Evolutionary conservation across 2,113 vertebrate species (phyloP).

Genomic region (Electrona antarctica): DNA sequence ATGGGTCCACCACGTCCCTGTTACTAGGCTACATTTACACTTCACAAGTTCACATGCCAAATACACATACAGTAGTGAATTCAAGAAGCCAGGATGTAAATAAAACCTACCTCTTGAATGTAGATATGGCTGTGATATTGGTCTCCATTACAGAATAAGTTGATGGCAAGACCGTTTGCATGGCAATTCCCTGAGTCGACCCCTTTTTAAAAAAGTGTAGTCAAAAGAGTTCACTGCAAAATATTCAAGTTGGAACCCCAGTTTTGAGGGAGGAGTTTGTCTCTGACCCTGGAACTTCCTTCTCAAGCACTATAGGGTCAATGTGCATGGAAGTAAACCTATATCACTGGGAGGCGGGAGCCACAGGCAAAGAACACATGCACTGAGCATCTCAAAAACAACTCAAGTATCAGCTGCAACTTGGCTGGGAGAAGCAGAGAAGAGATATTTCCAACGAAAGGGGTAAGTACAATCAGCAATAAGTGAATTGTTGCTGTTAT

Average conservation of each 20-base stretch:
- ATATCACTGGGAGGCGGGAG: constrained; percentile 51
- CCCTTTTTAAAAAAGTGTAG: constrained; percentile 39
- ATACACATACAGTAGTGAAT: not conserved
- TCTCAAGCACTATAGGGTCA: constrained; percentile 54
- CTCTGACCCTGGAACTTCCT: constrained; percentile 26
- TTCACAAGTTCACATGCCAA: no score
- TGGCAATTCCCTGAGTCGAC: constrained; percentile 9
- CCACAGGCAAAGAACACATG: constrained; percentile 40
- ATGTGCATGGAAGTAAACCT: constrained; percentile 63
- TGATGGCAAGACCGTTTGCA: constrained; percentile 11
- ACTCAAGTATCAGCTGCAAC: constrained; percentile 51
- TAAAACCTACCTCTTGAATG: constrained; percentile 36
- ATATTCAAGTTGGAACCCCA: constrained; percentile 33
- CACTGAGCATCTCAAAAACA: constrained; percentile 49
- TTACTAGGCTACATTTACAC: no score
- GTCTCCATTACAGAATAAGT: constrained; percentile 16
- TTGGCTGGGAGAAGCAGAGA: constrained; percentile 43
- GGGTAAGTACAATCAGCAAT: constrained; percentile 50
- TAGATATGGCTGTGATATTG: constrained; percentile 16
- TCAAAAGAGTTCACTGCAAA: constrained; percentile 34
- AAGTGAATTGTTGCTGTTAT: not conserved
- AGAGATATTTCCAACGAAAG: constrained; percentile 37
- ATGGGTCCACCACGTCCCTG: no score
- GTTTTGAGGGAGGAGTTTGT: constrained; percentile 66
- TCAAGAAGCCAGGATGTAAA: not conserved